A percentile compares a stretch with the other conserved stretches of the same genome.
Conservation (phyloP, 1,140 invertebrate species). For the Bombus turneri region DNA sequence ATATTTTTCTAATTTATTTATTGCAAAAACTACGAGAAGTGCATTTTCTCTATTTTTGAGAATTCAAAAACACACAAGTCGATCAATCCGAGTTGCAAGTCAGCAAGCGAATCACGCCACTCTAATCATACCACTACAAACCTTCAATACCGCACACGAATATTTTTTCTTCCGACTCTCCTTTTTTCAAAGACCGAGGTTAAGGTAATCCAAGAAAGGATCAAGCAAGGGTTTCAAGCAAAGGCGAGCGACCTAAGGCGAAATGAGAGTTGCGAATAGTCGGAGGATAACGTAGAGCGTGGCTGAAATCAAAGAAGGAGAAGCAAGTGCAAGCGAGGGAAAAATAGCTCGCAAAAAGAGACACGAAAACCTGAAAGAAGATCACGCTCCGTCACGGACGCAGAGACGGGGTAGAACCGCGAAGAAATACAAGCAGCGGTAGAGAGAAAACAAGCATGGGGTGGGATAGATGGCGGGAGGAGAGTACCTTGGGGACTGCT, state of each 20-base stretch:
- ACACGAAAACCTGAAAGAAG: background rate
- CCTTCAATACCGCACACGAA: too few species aligned
- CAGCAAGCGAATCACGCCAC: too few species aligned
- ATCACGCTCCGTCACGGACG: background rate
- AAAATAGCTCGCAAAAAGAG: background rate
- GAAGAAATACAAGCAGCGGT: background rate
- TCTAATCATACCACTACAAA: too few species aligned
- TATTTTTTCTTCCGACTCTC: background rate
- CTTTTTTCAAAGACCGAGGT: background rate
- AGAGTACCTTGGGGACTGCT: slow-evolving; percentile 40
- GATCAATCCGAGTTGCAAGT: background rate
- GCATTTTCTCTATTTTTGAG: too few species aligned
- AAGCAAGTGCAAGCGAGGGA: background rate
- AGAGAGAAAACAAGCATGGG: slow-evolving; percentile 5
- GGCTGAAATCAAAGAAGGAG: background rate
- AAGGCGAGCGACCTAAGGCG: background rate
- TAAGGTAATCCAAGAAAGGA: background rate
- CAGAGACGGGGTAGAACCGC: background rate
- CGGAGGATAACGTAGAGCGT: background rate
- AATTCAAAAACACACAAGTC: background rate
- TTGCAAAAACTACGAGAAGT: background rate
- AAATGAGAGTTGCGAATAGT: background rate
- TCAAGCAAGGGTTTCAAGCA: background rate
- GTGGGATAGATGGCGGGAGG: background rate
- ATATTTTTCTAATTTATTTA: background rate